Evolutionary conservation across 2,888 invertebrate species (phyloP).

Genomic region (Epirrhoe alternata): DNA sequence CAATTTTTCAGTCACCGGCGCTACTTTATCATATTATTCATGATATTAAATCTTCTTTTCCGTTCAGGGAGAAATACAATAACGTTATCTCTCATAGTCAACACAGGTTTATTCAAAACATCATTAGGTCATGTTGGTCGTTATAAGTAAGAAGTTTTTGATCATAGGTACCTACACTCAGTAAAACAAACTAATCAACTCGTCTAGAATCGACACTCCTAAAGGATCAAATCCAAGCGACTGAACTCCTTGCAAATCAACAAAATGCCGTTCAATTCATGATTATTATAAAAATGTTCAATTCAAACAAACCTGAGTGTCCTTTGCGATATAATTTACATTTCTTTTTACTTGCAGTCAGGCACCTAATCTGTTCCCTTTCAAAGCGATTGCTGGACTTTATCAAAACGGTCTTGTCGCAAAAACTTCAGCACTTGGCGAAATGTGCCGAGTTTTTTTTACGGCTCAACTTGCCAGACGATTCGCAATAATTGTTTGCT

Average conservation of each 20-base stretch:
- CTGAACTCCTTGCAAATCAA: slow-evolving; percentile 2
- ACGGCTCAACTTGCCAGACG: slow-evolving; percentile 42
- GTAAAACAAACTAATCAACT: too few relatives aligned
- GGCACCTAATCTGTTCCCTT: slow-evolving; percentile 26
- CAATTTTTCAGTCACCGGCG: too few relatives aligned
- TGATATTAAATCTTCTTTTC: slow-evolving; percentile 4
- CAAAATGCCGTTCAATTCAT: not conserved
- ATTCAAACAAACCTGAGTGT: not conserved
- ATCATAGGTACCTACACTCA: too few relatives aligned
- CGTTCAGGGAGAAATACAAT: slow-evolving; percentile 1
- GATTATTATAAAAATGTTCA: not conserved
- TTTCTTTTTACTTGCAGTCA: slow-evolving; percentile 14
- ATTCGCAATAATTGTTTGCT: slow-evolving; percentile 39
- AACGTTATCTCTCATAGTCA: not conserved
- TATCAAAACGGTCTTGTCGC: slow-evolving; percentile 38
- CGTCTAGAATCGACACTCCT: not conserved
- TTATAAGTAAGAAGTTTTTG: too few relatives aligned
- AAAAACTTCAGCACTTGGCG: slow-evolving; percentile 38
- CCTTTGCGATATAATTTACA: slow-evolving; percentile 6
- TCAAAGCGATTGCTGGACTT: slow-evolving; percentile 35
- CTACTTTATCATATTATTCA: too few relatives aligned
- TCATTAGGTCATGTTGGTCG: not conserved
- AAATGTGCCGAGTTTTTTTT: slow-evolving; percentile 41
- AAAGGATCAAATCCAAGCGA: not conserved
- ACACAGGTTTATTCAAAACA: not conserved